phyloP scores from a whole-genome alignment of 1,140 invertebrate genomes.

The Cardiocondyla obscurior region DNA sequence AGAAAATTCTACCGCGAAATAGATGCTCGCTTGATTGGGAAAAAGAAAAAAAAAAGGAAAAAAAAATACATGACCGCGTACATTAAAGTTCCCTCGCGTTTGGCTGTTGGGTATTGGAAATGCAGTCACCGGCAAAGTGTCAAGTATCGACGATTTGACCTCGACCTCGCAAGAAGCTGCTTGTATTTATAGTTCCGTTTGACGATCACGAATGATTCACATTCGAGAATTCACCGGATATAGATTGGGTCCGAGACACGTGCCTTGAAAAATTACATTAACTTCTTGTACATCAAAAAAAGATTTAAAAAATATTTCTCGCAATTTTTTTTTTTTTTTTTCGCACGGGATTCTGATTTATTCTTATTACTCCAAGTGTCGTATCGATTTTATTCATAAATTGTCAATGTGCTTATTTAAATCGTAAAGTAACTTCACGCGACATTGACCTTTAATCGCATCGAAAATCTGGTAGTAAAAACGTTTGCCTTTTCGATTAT shows the following conservation, averaged over 20 bases:
- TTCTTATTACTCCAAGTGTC: not conserved
- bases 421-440: slow-evolving; percentile 6
- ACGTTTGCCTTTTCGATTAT: not conserved
- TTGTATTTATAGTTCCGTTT: slow-evolving; percentile 5
- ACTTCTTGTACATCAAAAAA: not conserved
- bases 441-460: slow-evolving; percentile 17
- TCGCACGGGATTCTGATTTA: not conserved
- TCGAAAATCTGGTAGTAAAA: not conserved
- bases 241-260: not conserved
- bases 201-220: not conserved
- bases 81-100: not conserved
- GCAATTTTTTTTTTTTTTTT: not conserved
- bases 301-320: not conserved
- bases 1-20: not conserved
- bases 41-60: no score
- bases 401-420: not conserved
- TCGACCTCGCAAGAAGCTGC: slow-evolving; percentile 9
- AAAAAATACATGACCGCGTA: not conserved
- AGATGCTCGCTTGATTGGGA: not conserved
- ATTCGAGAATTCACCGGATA: not conserved
- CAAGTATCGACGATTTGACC: not conserved
- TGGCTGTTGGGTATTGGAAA: not conserved
- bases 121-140: not conserved
- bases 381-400: slow-evolving; percentile 12
- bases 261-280: not conserved